Percentiles rank a stretch among this genome's conserved stretches.
phyloP scores from a whole-genome alignment of 2,113 vertebrate genomes.

The Oceanites oceanicus region DNA sequence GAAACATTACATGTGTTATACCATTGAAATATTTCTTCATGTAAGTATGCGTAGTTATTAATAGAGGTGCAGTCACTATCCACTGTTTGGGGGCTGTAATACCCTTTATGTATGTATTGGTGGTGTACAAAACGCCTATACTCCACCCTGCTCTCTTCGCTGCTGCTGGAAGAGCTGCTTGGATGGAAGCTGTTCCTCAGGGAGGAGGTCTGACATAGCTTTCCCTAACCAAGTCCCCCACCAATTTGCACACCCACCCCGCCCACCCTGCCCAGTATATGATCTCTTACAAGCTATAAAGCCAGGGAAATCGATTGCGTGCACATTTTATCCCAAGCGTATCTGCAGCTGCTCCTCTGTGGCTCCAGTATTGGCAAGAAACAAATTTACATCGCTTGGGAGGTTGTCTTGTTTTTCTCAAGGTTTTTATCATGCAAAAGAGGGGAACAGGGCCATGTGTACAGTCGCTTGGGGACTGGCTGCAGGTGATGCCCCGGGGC shows the following conservation, averaged over 20 bases:
- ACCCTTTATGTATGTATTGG: too few species aligned
- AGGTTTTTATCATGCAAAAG: background rate
- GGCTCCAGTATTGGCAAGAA: background rate
- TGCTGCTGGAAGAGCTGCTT: background rate
- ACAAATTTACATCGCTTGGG: background rate
- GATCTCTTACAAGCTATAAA: background rate
- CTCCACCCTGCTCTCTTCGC: background rate
- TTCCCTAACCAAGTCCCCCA: background rate
- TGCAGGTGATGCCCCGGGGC: background rate
- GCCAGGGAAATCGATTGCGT: background rate
- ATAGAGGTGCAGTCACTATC: background rate
- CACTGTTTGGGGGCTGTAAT: too few species aligned
- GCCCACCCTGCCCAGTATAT: background rate
- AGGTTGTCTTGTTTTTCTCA: background rate
- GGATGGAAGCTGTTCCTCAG: background rate
- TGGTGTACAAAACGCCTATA: background rate
- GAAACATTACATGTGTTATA: background rate
- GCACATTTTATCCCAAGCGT: background rate
- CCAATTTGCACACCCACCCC: too few species aligned
- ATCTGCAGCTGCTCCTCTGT: background rate
- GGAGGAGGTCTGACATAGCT: background rate
- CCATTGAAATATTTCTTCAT: background rate
- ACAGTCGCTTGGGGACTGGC: rapidly evolving
- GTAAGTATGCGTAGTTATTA: background rate
- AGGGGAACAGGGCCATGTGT: background rate